Evolutionary conservation across 2,888 invertebrate genomes (phyloP), one percentile per base, ranked within the genome.

Genomic region (Phortica magna): DNA sequence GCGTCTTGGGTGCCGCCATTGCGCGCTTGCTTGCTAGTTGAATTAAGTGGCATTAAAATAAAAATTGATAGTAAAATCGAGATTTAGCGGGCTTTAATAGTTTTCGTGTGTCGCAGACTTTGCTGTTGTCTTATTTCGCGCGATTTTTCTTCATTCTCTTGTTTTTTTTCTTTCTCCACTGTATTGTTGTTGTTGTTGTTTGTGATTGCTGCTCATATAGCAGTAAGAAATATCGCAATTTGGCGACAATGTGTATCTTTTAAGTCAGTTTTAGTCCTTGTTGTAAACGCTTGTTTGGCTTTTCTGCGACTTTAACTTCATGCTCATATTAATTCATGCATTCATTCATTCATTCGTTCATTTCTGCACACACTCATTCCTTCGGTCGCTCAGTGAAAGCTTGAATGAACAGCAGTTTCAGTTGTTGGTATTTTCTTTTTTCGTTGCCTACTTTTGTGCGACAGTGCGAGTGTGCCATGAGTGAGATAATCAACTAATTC

Each of bases 1-100:
- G 75, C 77, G 75, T 81, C 78, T 83, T 79, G 65, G 83, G 68
- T 53, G 72, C 65, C 74, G 22, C 10, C 67, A 31, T 10, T 31
- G 14, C 43, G 73, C 41, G 72, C 9, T 19, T 14, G 17, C 72
- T 57, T 14, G 17, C 72, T 57, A 72, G 55, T 72, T 72, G 17
- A 55, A 39, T 57, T 72, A 39, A 19, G 55, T 57, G 22, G 48
- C n/a, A 72, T 57, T 72, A 39, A 55, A 72, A 72, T 59, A 14
- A 19, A 7, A n/a, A 59, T 48, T 67, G 42, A 42, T 42, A 67
- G 42, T 67, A 67, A 42, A 67, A 67, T 67, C 67, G 7, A 67
- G 67, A 67, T 67, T 41, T 67, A 67, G 67, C 67, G 14, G 67
- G 67, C 67, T 42, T 67, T 42, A 67, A 64, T 64, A 64, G 64